Base-by-base conservation (phyloP, 2,888 invertebrate species). In the Ceriagrion tenellum region DNA sequence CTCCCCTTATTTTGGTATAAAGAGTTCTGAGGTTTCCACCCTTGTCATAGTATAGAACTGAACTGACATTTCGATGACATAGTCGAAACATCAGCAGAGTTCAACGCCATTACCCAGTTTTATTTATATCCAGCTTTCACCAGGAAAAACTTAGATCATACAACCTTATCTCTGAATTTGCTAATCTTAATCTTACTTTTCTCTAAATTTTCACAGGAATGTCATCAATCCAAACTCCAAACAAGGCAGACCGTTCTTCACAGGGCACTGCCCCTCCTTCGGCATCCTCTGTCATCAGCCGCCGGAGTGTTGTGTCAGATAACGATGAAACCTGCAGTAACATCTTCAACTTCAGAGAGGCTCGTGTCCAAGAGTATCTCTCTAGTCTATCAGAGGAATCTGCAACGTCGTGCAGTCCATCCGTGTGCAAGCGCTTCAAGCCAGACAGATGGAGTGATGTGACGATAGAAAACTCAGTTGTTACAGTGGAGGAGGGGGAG, bases 331-430 rank as follows among this genome's bases (percentile, higher is more conserved):
- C 89, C 0, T 69, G 96, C 0, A 96, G 96, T 95, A 96, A 96
- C 95, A 97, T 97, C 69, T 97, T 97, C 96, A 97, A 97, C 96
- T 97, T 97, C 95, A 96, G 97, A 40, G 97, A 97, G 95, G 97
- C 97, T 26, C 96, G 97, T 95, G 97, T 97, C 47, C 97, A 97
- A 95, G 97, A 97, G 95, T 97, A 97, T 96, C 96, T 97, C 26
- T 97, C 97, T 59, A 97, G 97, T 56, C 96, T 97, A 90, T 97
- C 97, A 6, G 96, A 96, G 95, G 95, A 95, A 74, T 95, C 95
- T 6, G 35, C 93, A 3, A 47, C 93, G 10, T 93, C 93, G 3
- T 93, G 69, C 47, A 93, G 93, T 69, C 93, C 93, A 40, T 69
- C 93, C 1, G 30, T 69, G 47, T 74, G 93, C 93, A 93, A 93